These are phyloP conservation scores for Archegozetes longisetosus DNA, from an alignment of 1,140 invertebrate species.

Conservation along the genomic window DNA sequence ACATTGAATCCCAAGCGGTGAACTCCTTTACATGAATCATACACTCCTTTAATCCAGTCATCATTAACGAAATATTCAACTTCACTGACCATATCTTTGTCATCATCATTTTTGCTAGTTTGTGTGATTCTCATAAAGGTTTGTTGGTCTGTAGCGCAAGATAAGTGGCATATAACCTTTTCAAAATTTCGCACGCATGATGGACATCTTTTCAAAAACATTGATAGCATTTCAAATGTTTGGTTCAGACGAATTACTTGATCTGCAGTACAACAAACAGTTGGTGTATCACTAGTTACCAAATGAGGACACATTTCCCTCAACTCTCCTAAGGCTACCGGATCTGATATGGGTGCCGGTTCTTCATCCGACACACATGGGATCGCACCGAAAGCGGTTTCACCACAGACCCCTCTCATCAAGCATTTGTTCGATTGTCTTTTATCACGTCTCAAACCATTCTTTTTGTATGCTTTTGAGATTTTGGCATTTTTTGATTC, in stretches of 20 bases:
- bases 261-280: slow-evolving; percentile 4
- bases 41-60: not conserved
- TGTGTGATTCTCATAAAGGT: not conserved
- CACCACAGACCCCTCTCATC: slow-evolving; percentile 5
- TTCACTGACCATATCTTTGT: not conserved
- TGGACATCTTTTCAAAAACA: slow-evolving; percentile 1
- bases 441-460: not conserved
- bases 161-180: not conserved
- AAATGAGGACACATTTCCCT: slow-evolving; percentile 11
- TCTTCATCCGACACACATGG: not conserved
- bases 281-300: not conserved
- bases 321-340: not conserved
- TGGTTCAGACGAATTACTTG: slow-evolving; percentile 2
- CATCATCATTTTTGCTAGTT: not conserved
- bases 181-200: not conserved
- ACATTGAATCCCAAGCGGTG: not conserved
- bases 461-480: too few species aligned
- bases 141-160: not conserved
- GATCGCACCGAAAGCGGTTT: not conserved
- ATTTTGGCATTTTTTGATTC: too few species aligned
- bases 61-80: slow-evolving; percentile 1
- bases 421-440: not conserved
- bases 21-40: slow-evolving; percentile 1
- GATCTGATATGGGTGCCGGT: not conserved
- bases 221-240: not conserved